These are phyloP conservation scores for Lepetodrilus schrolli DNA, from an alignment of 2,888 invertebrate species.

Conservation along the genomic window DNA sequence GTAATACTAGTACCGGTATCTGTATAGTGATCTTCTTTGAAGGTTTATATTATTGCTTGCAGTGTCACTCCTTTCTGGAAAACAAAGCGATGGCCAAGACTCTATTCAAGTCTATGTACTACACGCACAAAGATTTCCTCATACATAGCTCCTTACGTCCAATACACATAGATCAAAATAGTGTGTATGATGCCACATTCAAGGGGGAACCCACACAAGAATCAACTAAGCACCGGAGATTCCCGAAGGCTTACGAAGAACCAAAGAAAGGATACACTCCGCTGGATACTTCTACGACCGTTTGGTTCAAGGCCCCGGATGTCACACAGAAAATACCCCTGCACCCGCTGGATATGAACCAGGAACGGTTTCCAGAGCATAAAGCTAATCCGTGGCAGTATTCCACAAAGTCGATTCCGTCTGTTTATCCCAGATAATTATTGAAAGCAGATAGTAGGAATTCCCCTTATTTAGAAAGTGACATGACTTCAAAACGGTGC, in stretches of 20 bases:
- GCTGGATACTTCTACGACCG: slow-evolving; percentile 57
- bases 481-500: too few species aligned
- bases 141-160: neutral
- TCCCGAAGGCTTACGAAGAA: slow-evolving; percentile 51
- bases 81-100: too few species aligned
- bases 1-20: too few species aligned
- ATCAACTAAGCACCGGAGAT: slow-evolving; percentile 56
- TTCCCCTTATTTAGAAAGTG: too few species aligned
- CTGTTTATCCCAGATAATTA: too few species aligned
- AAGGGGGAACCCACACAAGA: slow-evolving; percentile 46
- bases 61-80: too few species aligned
- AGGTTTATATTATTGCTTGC: too few species aligned
- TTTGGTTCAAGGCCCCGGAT: slow-evolving; percentile 49
- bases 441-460: too few species aligned
- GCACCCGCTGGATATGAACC: slow-evolving; percentile 66
- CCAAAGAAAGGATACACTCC: slow-evolving; percentile 46
- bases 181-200: slow-evolving; percentile 57
- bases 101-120: too few species aligned
- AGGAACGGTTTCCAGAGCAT: slow-evolving; percentile 66
- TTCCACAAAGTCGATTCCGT: too few species aligned
- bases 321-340: slow-evolving; percentile 54
- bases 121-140: too few species aligned
- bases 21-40: slow-evolving; percentile 39
- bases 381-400: slow-evolving; percentile 39
- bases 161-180: slow-evolving; percentile 48